A percentile compares a stretch with the other conserved stretches of the same genome.
phyloP scores from a whole-genome alignment of 92 coral and sea anemone species.

The Hydrozoanthus gracilis region DNA sequence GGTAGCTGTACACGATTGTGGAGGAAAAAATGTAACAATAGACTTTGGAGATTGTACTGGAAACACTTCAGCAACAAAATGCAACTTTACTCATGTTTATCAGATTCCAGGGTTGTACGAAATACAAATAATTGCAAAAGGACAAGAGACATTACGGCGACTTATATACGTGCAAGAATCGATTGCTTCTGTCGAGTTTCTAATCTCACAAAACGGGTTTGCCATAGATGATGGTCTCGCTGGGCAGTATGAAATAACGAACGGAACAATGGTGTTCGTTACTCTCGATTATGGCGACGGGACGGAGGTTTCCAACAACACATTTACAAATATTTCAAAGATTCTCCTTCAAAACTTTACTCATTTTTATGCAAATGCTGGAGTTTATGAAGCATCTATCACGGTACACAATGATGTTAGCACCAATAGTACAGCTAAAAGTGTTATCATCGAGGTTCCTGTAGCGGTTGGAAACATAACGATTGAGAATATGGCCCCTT shows the following conservation, averaged over 20 bases:
- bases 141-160: conserved; percentile 27
- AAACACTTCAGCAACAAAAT: conserved; percentile 24
- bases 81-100: conserved; percentile 63
- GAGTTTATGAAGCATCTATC: conserved; percentile 48
- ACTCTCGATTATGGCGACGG: conserved; percentile 58
- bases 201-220: conserved; percentile 15
- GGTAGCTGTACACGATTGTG: conserved; percentile 24
- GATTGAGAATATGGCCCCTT: conserved; percentile 53
- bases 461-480: conserved; percentile 20
- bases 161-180: conserved; percentile 52
- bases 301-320: neutral
- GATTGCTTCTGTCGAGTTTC: conserved; percentile 40
- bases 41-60: conserved; percentile 70
- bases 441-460: conserved; percentile 56
- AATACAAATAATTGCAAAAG: conserved; percentile 33
- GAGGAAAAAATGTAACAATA: conserved; percentile 20
- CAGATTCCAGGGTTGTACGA: conserved; percentile 60
- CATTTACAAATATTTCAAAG: conserved; percentile 18
- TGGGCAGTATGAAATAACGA: conserved; percentile 54
- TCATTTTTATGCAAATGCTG: conserved; percentile 49
- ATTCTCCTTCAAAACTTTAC: conserved; percentile 29
- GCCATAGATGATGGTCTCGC: conserved; percentile 36
- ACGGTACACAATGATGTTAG: conserved; percentile 51
- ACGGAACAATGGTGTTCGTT: conserved; percentile 56
- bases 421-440: conserved; percentile 9